These are phyloP conservation scores for Myiothlypis chrysogaster DNA, from an alignment of 2,797 vertebrate species.

Conservation along the genomic window DNA sequence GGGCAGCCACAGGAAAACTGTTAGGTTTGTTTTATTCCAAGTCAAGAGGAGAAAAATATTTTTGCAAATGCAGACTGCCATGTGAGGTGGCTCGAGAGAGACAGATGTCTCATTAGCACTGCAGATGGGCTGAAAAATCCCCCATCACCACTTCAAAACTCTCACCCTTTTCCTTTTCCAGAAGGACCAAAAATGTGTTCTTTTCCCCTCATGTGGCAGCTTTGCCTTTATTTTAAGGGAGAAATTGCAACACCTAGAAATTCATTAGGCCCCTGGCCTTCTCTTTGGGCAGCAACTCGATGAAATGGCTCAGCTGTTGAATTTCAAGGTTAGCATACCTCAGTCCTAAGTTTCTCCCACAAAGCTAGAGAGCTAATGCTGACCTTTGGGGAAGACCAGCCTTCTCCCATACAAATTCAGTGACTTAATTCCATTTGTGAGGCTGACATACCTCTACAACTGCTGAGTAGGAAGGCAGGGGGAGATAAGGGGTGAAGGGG, in stretches of 20 bases:
- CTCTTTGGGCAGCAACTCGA: neutral
- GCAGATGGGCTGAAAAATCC: neutral
- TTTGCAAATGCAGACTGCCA: neutral
- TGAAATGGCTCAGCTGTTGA: neutral
- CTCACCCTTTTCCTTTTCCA: neutral
- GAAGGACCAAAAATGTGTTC: neutral
- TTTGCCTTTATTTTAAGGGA: neutral
- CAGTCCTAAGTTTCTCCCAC: neutral
- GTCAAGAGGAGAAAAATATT: neutral
- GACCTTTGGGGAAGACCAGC: neutral
- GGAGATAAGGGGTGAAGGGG: neutral
- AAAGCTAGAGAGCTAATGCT: neutral
- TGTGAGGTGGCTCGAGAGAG: neutral
- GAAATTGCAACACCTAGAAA: neutral
- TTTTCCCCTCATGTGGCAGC: neutral
- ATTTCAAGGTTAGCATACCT: neutral
- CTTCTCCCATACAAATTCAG: rapidly evolving
- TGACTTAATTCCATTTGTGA: neutral
- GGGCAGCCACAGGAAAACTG: neutral
- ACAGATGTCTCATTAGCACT: neutral
- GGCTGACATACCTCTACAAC: neutral
- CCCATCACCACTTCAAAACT: neutral
- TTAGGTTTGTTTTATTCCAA: neutral
- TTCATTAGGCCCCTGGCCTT: neutral
- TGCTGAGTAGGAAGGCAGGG: neutral